Evolutionary conservation across 1,140 invertebrate genomes (phyloP).

Genomic region (Gonatopus flavifemur): DNA sequence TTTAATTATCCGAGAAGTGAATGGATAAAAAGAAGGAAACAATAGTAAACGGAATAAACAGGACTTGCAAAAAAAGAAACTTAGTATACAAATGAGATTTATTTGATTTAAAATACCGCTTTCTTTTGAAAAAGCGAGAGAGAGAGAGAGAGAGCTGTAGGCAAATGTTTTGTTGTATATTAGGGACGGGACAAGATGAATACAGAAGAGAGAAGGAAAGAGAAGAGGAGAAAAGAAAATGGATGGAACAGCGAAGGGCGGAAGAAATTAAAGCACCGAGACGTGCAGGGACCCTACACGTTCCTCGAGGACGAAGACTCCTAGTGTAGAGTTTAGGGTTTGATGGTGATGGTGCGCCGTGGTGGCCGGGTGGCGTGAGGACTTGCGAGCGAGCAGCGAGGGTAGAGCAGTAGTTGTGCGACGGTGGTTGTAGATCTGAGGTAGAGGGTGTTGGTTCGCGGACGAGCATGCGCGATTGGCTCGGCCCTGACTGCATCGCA

Average conservation of each 20-base stretch:
- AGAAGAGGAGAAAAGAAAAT: neutral
- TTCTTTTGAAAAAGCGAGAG: slow-evolving; percentile 8
- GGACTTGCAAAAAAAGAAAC: too few relatives aligned
- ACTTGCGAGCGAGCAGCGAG: neutral
- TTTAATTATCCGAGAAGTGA: too few relatives aligned
- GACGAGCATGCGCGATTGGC: slow-evolving; percentile 42
- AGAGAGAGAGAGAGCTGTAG: slow-evolving; percentile 5
- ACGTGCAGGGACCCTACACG: slow-evolving; percentile 15
- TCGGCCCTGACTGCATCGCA: slow-evolving; percentile 57
- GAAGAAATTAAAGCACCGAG: slow-evolving; percentile 34
- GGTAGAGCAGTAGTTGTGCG: neutral
- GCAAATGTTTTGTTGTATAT: slow-evolving; percentile 2
- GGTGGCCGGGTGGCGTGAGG: slow-evolving; percentile 9
- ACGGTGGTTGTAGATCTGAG: neutral
- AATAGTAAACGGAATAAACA: too few relatives aligned
- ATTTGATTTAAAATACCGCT: too few relatives aligned
- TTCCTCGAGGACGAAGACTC: slow-evolving; percentile 1
- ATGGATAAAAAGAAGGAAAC: too few relatives aligned
- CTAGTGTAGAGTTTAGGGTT: neutral
- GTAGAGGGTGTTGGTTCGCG: slow-evolving; percentile 21
- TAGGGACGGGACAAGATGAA: too few relatives aligned
- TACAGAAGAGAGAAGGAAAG: neutral
- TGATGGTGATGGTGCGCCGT: slow-evolving; percentile 2
- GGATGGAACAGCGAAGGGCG: neutral
- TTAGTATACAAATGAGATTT: too few relatives aligned